Evolutionary conservation across 1,140 invertebrate species (phyloP).

Genomic region (Drosophila suzukii): DNA sequence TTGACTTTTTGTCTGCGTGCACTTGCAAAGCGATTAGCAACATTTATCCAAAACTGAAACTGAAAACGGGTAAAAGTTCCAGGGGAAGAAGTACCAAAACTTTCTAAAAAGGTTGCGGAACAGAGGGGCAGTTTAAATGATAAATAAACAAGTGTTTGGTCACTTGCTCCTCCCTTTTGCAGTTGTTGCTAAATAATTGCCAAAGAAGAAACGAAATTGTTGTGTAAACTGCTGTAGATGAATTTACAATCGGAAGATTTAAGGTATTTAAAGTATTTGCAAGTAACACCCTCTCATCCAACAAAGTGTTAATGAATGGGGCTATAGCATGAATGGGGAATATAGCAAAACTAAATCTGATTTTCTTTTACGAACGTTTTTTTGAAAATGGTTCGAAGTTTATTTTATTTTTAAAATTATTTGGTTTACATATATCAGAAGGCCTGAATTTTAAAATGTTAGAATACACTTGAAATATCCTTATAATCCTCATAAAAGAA

Average conservation of each 20-base stretch:
- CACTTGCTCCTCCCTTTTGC: constrained; percentile 32
- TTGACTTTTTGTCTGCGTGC: constrained; percentile 60
- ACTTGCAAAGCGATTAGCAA: constrained; percentile 75
- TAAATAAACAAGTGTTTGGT: constrained; percentile 74
- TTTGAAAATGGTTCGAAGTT: too few relatives aligned
- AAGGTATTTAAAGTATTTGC: constrained; percentile 49
- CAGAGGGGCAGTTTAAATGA: constrained; percentile 58
- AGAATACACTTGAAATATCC: too few relatives aligned
- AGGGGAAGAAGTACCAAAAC: constrained; percentile 31
- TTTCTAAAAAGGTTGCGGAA: constrained; percentile 62
- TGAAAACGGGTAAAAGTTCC: constrained; percentile 36
- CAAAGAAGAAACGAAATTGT: constrained; percentile 22
- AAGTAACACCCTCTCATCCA: constrained; percentile 5
- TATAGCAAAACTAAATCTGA: too few relatives aligned
- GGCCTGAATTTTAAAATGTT: too few relatives aligned
- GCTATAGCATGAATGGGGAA: too few relatives aligned
- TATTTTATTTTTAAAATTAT: too few relatives aligned
- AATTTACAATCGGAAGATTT: constrained; percentile 6
- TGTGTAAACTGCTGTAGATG: constrained; percentile 51
- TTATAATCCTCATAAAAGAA: too few relatives aligned
- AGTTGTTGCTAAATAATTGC: constrained; percentile 31
- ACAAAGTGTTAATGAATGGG: constrained; percentile 56
- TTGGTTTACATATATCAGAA: too few relatives aligned
- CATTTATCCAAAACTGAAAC: constrained; percentile 58
- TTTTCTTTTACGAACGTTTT: too few relatives aligned